A percentile compares a stretch with the other conserved stretches of the same genome.
Conservation (phyloP, 1,140 invertebrate species). For the Bombus vancouverensis region DNA sequence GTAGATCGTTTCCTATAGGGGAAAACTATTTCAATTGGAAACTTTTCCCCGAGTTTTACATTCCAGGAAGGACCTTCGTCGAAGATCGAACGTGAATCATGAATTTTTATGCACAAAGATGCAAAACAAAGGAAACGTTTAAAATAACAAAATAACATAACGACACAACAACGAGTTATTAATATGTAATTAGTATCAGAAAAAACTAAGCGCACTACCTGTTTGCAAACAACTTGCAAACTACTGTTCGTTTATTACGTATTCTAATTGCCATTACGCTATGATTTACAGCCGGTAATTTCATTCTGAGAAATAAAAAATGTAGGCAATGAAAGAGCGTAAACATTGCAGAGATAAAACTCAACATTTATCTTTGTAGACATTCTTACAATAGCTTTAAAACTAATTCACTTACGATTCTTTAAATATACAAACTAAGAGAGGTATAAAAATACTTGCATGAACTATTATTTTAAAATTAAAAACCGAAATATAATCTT, state of each 20-base stretch:
- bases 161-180: background rate
- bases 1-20: background rate
- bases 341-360: background rate
- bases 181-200: conserved; percentile 6
- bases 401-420: background rate
- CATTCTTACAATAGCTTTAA: background rate
- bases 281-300: background rate
- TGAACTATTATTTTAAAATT: no score
- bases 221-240: background rate
- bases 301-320: background rate
- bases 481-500: no score
- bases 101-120: background rate
- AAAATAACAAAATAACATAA: background rate
- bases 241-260: background rate
- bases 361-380: background rate
- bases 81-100: background rate
- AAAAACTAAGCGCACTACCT: background rate
- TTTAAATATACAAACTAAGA: no score
- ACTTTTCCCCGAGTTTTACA: background rate
- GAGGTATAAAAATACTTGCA: no score
- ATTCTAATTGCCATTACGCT: background rate
- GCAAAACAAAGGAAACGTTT: background rate
- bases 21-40: background rate
- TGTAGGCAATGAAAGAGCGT: background rate
- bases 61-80: background rate